phyloP scores from a whole-genome alignment of 2,797 vertebrate genomes.

The Luscinia megarhynchos region DNA sequence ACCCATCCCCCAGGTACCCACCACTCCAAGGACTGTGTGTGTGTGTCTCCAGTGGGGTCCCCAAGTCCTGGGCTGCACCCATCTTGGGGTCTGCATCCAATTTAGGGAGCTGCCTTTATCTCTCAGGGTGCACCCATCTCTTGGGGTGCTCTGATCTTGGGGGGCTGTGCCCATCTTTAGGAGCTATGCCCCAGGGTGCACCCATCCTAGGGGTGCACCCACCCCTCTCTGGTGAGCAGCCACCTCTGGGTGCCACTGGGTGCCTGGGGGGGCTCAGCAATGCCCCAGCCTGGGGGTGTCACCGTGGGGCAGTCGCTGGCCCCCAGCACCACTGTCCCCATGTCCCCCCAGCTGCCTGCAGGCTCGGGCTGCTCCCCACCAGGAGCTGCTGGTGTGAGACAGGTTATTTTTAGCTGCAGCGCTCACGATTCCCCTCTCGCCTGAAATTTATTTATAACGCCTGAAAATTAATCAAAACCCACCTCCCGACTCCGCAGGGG shows the following conservation, averaged over 20 bases:
- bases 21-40: not conserved
- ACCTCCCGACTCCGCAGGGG: not conserved
- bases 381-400: not conserved
- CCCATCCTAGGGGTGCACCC: not conserved
- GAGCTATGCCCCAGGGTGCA: not conserved
- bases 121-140: not conserved
- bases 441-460: slow-evolving; percentile 53
- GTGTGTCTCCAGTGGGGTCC: not conserved
- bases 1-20: not conserved
- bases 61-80: not conserved
- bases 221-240: not conserved
- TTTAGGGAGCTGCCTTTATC: not conserved
- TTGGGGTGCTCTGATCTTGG: not conserved
- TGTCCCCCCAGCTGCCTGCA: not conserved
- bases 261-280: accelerated
- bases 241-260: not conserved
- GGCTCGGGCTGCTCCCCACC: not conserved
- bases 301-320: accelerated
- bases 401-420: slow-evolving; percentile 49
- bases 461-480: slow-evolving; percentile 23
- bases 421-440: slow-evolving; percentile 41
- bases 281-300: not conserved
- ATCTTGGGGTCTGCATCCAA: too few species aligned
- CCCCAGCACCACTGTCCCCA: not conserved
- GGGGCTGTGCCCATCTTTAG: not conserved